Conservation (phyloP, 2,888 invertebrate genomes). For the Tanytarsus gracilentus region DNA sequence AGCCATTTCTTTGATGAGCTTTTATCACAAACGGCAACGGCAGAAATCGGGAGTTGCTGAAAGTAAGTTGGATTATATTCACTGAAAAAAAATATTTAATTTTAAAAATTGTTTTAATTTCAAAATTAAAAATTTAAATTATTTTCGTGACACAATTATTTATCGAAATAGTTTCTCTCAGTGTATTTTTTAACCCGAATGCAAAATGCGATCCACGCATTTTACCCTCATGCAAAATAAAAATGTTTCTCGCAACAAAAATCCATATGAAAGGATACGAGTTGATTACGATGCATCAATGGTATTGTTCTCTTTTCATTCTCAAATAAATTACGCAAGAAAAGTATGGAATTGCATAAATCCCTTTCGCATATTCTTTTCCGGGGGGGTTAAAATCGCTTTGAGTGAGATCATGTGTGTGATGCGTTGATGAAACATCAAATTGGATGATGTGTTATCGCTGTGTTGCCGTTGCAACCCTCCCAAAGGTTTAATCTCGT, state of each 20-base stretch:
- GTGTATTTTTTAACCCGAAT: no score
- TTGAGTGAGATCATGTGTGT: constrained; percentile 10
- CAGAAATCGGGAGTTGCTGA: no score
- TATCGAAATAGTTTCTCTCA: no score
- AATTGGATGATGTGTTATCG: constrained; percentile 26
- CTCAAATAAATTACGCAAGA: not conserved
- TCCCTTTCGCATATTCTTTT: constrained; percentile 7
- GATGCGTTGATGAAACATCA: not conserved
- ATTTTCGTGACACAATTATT: no score
- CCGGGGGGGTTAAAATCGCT: constrained; percentile 3
- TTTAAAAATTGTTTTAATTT: no score
- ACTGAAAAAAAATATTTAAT: no score
- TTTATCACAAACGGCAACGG: no score
- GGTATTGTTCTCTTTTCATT: not conserved
- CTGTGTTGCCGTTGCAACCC: not conserved
- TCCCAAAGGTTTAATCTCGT: constrained; percentile 3
- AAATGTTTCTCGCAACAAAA: not conserved
- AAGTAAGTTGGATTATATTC: no score
- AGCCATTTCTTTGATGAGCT: constrained; percentile 1
- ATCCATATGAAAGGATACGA: not conserved
- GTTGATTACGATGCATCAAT: constrained; percentile 24
- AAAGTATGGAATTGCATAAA: constrained; percentile 13
- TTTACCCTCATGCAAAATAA: no score
- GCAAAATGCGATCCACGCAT: no score
- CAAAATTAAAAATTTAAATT: no score